Evolutionary conservation across 2,888 invertebrate species (phyloP).

Genomic region (Stenoptilia bipunctidactyla): DNA sequence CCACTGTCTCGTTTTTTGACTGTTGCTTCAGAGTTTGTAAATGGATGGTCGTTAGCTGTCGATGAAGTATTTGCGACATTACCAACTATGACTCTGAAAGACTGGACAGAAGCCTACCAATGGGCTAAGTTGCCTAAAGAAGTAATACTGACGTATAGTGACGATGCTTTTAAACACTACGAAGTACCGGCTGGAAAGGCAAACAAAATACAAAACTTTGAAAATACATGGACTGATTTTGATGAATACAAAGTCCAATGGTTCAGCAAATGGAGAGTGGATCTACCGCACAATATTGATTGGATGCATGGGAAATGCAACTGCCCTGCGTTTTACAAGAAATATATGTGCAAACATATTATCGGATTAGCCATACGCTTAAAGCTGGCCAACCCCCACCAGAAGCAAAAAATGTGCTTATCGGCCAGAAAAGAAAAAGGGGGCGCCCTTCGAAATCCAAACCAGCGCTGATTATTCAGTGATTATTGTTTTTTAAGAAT

Average conservation of each 20-base stretch:
- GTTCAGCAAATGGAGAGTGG: constrained; percentile 9
- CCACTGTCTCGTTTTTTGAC: constrained; percentile 14
- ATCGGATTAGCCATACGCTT: not conserved
- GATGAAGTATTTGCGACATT: not conserved
- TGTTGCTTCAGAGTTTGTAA: constrained; percentile 13
- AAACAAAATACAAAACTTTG: constrained; percentile 4
- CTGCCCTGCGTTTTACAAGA: constrained; percentile 6
- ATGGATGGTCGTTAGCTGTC: constrained; percentile 10
- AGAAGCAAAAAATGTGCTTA: constrained; percentile 10
- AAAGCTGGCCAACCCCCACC: constrained; percentile 5
- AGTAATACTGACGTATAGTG: constrained; percentile 3
- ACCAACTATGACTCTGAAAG: constrained; percentile 8
- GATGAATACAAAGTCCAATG: constrained; percentile 4
- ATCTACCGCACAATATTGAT: constrained; percentile 4
- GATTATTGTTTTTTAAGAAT: constrained; percentile 6
- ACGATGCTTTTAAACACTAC: constrained; percentile 9
- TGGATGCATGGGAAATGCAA: constrained; percentile 4
- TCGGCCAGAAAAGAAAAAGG: constrained; percentile 9
- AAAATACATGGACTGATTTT: constrained; percentile 3
- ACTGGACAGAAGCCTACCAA: constrained; percentile 14
- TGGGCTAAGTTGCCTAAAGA: constrained; percentile 12
- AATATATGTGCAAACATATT: constrained; percentile 7
- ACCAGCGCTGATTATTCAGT: constrained; percentile 3
- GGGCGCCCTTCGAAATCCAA: not conserved
- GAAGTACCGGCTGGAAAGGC: constrained; percentile 1